Percentiles rank a stretch among this genome's conserved stretches.
Conservation (phyloP, 2,113 vertebrate species). For the Entelurus aequoreus region DNA sequence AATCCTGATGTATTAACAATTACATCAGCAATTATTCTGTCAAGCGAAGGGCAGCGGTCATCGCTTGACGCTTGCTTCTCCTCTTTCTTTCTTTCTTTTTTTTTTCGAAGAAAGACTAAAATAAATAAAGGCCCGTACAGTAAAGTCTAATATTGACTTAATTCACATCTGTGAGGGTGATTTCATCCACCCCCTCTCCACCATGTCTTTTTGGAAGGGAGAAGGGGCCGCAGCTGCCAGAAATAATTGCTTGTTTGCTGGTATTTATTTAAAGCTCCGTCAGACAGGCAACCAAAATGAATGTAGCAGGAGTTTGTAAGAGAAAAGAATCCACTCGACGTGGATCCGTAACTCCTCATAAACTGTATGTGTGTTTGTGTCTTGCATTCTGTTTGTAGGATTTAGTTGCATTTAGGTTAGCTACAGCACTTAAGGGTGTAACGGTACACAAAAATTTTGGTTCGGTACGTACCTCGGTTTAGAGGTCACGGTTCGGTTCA, state of each 20-base stretch:
- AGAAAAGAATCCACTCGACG: slow-evolving; percentile 7
- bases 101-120: slow-evolving; percentile 18
- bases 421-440: too few species aligned
- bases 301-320: slow-evolving; percentile 37
- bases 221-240: slow-evolving; percentile 62
- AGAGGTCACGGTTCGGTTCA: too few species aligned
- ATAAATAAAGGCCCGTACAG: slow-evolving; percentile 62
- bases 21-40: slow-evolving; percentile 62
- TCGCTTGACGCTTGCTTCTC: slow-evolving; percentile 41
- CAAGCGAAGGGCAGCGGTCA: slow-evolving; percentile 62
- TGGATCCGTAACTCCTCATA: background rate
- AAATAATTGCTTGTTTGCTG: slow-evolving; percentile 77
- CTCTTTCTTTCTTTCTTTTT: slow-evolving; percentile 46
- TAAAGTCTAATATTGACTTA: slow-evolving; percentile 75
- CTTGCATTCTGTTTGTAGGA: background rate
- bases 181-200: slow-evolving; percentile 66
- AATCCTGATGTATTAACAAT: slow-evolving; percentile 60
- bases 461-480: too few species aligned
- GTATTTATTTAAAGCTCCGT: slow-evolving; percentile 75
- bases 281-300: slow-evolving; percentile 51
- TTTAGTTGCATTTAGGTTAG: too few species aligned
- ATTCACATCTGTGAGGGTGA: slow-evolving; percentile 76
- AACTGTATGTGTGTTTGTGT: background rate
- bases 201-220: slow-evolving; percentile 58
- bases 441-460: too few species aligned